These are phyloP conservation scores for Drosophila fungiperda DNA, from an alignment of 2,888 invertebrate genomes.

Conservation along the genomic window DNA sequence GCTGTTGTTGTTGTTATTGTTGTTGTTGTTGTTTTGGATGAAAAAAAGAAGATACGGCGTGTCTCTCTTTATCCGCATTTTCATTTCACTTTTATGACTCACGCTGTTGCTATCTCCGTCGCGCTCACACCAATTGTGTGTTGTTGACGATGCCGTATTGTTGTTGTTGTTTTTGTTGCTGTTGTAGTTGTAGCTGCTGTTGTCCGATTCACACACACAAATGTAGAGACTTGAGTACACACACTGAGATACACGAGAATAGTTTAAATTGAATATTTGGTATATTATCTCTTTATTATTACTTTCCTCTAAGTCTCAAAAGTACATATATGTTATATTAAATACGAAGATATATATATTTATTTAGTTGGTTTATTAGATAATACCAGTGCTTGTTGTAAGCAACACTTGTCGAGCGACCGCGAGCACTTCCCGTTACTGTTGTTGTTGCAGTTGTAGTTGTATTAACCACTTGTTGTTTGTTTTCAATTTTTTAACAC, in stretches of 20 bases:
- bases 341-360: background rate
- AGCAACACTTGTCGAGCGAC: conserved; percentile 69
- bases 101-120: conserved; percentile 83
- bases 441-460: conserved; percentile 36
- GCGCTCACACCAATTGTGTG: conserved; percentile 77
- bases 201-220: conserved; percentile 67
- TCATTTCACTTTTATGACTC: conserved; percentile 86
- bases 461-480: conserved; percentile 68
- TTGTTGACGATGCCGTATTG: conserved; percentile 73
- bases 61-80: conserved; percentile 89
- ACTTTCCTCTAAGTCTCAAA: conserved; percentile 33
- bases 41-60: conserved; percentile 88
- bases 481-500: conserved; percentile 45
- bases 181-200: conserved; percentile 53
- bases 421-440: conserved; percentile 67
- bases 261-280: conserved; percentile 58
- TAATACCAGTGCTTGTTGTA: conserved; percentile 64
- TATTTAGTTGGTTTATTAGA: conserved; percentile 72
- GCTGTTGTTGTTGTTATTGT: conserved; percentile 43
- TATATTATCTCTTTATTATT: conserved; percentile 56
- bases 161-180: conserved; percentile 46
- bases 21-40: conserved; percentile 85
- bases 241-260: conserved; percentile 42
- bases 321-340: conserved; percentile 14
- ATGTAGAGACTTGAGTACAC: conserved; percentile 32